These are phyloP conservation scores for Callorhinus ursinus DNA, from an alignment of 2,113 vertebrate genomes.

Conservation along the genomic window DNA sequence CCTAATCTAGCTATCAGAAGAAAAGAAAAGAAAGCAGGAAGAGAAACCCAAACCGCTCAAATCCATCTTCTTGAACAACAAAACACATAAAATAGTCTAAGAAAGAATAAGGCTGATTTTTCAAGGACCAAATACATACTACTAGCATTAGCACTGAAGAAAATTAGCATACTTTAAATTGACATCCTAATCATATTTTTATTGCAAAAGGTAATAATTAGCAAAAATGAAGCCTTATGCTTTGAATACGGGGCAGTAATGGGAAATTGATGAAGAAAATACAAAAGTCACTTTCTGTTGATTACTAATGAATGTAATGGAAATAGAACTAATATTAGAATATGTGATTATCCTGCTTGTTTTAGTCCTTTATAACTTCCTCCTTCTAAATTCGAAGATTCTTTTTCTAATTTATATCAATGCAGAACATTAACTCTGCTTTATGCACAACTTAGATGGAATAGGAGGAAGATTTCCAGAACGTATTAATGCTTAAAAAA, in stretches of 20 bases:
- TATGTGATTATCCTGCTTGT: background rate
- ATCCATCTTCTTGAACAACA: background rate
- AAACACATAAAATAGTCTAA: background rate
- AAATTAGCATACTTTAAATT: slow-evolving; percentile 8
- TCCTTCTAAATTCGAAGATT: slow-evolving; percentile 18
- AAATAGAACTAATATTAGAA: background rate
- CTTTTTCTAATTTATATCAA: background rate
- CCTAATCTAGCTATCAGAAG: background rate
- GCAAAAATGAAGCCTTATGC: slow-evolving; percentile 12
- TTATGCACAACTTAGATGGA: background rate
- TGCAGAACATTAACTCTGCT: background rate
- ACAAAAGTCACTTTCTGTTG: background rate
- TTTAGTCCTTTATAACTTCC: background rate
- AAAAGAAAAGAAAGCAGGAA: slow-evolving; percentile 36
- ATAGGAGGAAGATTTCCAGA: background rate
- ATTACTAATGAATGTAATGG: background rate
- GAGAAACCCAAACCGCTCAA: background rate
- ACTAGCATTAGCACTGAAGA: background rate
- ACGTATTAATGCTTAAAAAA: background rate
- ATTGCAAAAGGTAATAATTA: slow-evolving; percentile 47
- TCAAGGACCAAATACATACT: background rate
- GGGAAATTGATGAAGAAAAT: slow-evolving; percentile 30
- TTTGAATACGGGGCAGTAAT: background rate
- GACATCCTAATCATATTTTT: slow-evolving; percentile 19
- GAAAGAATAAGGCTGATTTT: background rate